These are phyloP conservation scores for Escarpia spicata DNA, from an alignment of 2,888 invertebrate species.

Conservation along the genomic window DNA sequence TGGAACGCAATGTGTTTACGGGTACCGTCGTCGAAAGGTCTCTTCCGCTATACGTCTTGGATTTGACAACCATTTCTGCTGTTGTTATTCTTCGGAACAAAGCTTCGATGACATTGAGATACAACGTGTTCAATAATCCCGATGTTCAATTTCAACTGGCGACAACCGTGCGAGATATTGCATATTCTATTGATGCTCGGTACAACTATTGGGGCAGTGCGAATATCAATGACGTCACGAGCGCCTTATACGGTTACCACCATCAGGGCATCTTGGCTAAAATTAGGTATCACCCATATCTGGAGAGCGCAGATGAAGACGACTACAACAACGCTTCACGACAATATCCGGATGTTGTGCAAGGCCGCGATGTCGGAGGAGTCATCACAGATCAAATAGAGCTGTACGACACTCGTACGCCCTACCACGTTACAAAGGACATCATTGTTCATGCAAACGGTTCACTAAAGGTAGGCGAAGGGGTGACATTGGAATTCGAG, in stretches of 20 bases:
- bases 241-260: background rate
- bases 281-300: background rate
- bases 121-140: background rate
- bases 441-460: background rate
- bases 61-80: background rate
- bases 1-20: background rate
- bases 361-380: background rate
- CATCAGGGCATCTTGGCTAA: background rate
- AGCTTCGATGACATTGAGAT: background rate
- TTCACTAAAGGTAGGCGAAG: background rate
- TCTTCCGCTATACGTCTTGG: background rate
- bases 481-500: background rate
- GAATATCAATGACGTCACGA: background rate
- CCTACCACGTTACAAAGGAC: background rate
- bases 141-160: background rate
- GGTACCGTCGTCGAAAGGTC: background rate
- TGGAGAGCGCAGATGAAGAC: background rate
- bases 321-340: slow-evolving; percentile 6
- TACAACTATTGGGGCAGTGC: slow-evolving; percentile 11
- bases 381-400: background rate
- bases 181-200: background rate
- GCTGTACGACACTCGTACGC: background rate
- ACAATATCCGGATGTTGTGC: background rate
- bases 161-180: background rate
- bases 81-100: background rate